A percentile compares a stretch with the other conserved stretches of the same genome.
Conservation (phyloP, 2,113 vertebrate genomes). For the Hippolais icterina region DNA sequence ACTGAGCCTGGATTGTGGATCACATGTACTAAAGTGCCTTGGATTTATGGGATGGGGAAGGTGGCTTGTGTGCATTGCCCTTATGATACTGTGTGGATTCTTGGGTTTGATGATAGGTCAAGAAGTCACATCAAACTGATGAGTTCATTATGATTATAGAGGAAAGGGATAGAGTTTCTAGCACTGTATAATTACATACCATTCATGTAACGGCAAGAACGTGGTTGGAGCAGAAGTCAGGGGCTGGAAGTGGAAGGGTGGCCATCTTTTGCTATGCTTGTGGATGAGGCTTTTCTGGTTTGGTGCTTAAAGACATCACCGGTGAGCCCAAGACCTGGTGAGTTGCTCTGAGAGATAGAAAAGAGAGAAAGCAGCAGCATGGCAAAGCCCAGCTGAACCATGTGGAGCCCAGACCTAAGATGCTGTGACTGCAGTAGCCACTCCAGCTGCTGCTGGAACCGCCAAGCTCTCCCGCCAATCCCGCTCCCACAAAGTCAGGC, state of each 20-base stretch:
- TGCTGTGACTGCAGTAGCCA: background rate
- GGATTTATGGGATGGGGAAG: background rate
- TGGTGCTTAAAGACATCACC: background rate
- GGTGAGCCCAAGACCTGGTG: background rate
- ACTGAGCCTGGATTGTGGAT: background rate
- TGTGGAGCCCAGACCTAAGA: background rate
- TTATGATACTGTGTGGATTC: background rate
- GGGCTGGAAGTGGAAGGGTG: background rate
- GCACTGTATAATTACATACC: background rate
- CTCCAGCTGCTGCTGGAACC: accelerated
- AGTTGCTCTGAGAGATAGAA: background rate
- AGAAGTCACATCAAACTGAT: background rate
- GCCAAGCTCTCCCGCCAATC: background rate
- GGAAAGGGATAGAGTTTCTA: background rate
- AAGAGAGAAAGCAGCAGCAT: background rate
- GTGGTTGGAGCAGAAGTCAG: background rate
- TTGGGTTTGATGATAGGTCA: background rate
- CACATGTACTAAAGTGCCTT: background rate
- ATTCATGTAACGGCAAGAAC: background rate
- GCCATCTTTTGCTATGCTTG: background rate
- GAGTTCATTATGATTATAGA: background rate
- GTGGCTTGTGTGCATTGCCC: background rate
- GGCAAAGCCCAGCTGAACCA: background rate
- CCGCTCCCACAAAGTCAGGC: background rate
- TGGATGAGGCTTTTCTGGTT: background rate